Evolutionary conservation across 2,888 invertebrate species (phyloP).

Genomic region (Lasioglossum morio): DNA sequence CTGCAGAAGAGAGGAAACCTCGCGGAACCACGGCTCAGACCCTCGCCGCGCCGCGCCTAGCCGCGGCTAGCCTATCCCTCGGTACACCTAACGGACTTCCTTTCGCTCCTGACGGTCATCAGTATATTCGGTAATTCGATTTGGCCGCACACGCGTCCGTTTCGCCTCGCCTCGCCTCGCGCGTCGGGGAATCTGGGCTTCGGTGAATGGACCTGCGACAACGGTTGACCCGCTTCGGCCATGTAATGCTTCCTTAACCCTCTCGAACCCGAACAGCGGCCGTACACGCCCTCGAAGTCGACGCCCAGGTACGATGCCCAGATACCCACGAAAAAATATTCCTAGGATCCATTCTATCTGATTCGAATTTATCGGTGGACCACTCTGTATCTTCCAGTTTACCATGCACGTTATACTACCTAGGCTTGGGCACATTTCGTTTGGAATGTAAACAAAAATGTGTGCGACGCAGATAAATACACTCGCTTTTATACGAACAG

Average conservation of each 20-base stretch:
- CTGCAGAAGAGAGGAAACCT: conserved; percentile 84
- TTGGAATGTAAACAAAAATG: not conserved
- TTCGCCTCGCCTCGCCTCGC: not conserved
- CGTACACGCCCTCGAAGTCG: not conserved
- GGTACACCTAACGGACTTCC: conserved; percentile 84
- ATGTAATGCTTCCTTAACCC: conserved; percentile 30
- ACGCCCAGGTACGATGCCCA: not conserved
- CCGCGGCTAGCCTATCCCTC: conserved; percentile 68
- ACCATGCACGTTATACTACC: not conserved
- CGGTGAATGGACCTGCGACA: conserved; percentile 48
- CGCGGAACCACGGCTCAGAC: conserved; percentile 81
- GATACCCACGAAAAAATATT: not conserved
- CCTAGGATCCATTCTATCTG: not conserved
- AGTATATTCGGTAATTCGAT: conserved; percentile 76
- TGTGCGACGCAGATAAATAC: not conserved
- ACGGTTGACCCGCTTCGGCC: not conserved
- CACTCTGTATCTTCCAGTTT: not conserved
- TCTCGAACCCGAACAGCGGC: not conserved
- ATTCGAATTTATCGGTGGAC: not conserved
- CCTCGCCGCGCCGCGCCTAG: conserved; percentile 72
- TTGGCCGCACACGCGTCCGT: conserved; percentile 52
- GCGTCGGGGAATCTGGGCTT: conserved; percentile 50
- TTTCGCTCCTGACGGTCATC: conserved; percentile 77
- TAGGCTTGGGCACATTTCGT: not conserved
- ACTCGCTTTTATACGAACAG: too few relatives aligned